A percentile compares a stretch with the other conserved stretches of the same genome.
Conservation (phyloP, 2,797 vertebrate genomes). For the Sebastes variabilis region DNA sequence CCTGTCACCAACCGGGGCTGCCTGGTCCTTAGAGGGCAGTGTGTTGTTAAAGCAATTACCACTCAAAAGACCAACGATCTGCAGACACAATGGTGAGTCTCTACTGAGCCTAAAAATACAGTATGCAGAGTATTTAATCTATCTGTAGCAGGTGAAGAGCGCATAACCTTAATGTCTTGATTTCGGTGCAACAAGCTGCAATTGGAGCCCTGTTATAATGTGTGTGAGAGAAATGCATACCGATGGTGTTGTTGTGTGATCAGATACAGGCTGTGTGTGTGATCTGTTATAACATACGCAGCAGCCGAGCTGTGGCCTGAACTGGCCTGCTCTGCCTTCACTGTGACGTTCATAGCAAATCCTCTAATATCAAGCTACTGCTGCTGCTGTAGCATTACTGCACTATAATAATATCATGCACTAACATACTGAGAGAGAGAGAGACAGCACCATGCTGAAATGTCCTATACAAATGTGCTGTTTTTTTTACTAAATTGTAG, state of each 20-base stretch:
- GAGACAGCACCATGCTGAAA: not conserved
- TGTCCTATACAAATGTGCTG: too few relatives aligned
- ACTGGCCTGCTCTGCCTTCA: constrained; percentile 14
- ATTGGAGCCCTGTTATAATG: not conserved
- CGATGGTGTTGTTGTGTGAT: constrained; percentile 1
- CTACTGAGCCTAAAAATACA: too few relatives aligned
- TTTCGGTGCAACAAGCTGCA: not conserved
- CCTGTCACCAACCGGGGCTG: constrained; percentile 68
- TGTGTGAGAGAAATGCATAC: constrained; percentile 12
- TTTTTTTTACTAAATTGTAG: too few relatives aligned
- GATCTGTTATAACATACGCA: constrained; percentile 37
- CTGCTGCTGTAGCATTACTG: not conserved
- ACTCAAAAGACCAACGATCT: constrained; percentile 73
- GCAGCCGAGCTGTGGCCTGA: constrained; percentile 37
- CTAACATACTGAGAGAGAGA: not conserved
- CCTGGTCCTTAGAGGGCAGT: constrained; percentile 81
- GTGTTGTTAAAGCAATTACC: constrained; percentile 45
- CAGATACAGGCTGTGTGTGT: constrained; percentile 2
- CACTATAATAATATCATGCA: constrained; percentile 1
- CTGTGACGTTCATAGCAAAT: constrained; percentile 51
- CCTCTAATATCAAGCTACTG: constrained; percentile 29
- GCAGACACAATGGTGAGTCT: constrained; percentile 87
- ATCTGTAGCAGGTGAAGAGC: not conserved
- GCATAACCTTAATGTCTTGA: constrained; percentile 10
- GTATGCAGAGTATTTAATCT: not conserved